phyloP scores from a whole-genome alignment of 2,797 vertebrate species.

The Eulemur coronatus region DNA sequence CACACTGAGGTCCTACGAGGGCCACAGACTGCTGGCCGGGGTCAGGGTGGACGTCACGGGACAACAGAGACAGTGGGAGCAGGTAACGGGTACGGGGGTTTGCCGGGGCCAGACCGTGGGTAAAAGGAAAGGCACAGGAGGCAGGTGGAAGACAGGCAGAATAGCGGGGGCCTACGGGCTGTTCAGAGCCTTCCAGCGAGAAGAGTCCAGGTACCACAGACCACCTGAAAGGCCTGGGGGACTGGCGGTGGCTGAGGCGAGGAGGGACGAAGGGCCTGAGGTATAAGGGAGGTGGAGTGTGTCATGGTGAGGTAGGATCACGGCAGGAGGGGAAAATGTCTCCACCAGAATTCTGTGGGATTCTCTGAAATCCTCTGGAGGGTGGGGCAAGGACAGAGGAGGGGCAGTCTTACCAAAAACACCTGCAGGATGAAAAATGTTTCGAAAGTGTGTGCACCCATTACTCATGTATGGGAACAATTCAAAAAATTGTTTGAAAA shows the following conservation, averaged over 20 bases:
- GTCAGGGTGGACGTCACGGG: no score
- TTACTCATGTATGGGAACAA: background rate
- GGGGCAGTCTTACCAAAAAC: background rate
- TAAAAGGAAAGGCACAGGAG: no score
- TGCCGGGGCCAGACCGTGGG: no score
- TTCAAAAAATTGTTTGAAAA: background rate
- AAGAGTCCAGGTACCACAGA: accelerated
- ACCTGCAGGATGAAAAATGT: background rate
- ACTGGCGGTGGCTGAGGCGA: background rate
- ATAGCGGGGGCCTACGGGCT: accelerated
- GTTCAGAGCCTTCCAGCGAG: background rate
- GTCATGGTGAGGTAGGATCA: background rate
- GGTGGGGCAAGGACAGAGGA: no score
- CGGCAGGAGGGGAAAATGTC: background rate
- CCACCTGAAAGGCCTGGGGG: background rate
- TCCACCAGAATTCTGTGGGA: background rate
- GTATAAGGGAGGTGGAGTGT: background rate
- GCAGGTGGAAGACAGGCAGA: background rate
- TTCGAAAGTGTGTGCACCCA: background rate
- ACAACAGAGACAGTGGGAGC: background rate
- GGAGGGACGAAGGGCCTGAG: no score
- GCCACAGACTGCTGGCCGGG: background rate
- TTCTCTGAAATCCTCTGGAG: background rate
- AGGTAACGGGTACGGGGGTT: background rate
- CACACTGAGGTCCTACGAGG: no score